Conservation (phyloP, 2,888 invertebrate genomes). For the Metacarcinus magister region DNA sequence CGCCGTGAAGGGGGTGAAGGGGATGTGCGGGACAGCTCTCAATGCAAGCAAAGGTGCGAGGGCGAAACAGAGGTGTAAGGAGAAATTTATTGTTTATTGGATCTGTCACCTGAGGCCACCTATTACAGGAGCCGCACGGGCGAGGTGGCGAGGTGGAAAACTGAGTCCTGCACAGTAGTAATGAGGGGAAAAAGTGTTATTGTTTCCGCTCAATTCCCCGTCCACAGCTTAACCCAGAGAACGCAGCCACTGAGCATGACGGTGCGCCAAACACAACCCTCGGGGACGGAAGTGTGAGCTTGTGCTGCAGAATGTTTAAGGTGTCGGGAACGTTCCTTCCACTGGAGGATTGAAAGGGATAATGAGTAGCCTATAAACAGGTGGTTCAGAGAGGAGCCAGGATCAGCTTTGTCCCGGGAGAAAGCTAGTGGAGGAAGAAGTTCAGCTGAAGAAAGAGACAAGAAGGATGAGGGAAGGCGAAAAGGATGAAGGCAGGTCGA, state of each 20-base stretch:
- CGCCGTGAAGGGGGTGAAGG: neutral
- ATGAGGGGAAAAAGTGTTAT: conserved; percentile 53
- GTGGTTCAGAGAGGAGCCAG: neutral
- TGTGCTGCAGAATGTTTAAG: neutral
- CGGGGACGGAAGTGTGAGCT: neutral
- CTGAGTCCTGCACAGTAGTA: conserved; percentile 32
- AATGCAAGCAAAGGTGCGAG: conserved; percentile 17
- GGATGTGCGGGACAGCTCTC: neutral
- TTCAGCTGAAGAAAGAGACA: neutral
- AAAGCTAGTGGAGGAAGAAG: neutral
- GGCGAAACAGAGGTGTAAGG: conserved; percentile 43
- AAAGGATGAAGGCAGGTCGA: neutral
- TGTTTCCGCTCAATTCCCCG: conserved; percentile 21
- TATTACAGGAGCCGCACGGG: conserved; percentile 8
- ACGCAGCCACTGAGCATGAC: neutral
- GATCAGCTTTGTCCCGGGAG: neutral
- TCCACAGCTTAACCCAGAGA: conserved; percentile 32
- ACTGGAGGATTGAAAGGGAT: neutral
- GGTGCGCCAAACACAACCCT: neutral
- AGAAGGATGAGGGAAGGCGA: neutral
- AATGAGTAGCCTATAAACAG: neutral
- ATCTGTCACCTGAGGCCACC: conserved; percentile 49
- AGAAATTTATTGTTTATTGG: conserved; percentile 51
- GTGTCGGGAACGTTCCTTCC: neutral
- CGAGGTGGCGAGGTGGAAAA: neutral